Conservation (phyloP, 2,797 vertebrate species). For the Echiichthys vipera region DNA sequence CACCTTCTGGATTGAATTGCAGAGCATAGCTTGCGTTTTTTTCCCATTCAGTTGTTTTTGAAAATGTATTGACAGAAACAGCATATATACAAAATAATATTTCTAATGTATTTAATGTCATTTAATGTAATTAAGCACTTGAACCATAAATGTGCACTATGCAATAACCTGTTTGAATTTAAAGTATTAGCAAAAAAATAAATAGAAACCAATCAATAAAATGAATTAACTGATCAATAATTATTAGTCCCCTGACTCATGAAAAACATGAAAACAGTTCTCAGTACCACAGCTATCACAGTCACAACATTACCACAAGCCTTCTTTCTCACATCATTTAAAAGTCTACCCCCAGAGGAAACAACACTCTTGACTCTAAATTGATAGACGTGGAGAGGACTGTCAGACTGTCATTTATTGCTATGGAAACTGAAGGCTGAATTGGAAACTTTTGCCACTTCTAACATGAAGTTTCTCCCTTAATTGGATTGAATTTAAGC, state of each 20-base stretch:
- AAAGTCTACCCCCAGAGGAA: neutral
- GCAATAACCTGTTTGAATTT: neutral
- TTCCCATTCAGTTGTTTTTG: constrained; percentile 17
- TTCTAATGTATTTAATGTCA: constrained; percentile 14
- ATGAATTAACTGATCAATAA: neutral
- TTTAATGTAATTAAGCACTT: too few species aligned
- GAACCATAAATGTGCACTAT: neutral
- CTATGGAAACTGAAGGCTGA: constrained; percentile 14
- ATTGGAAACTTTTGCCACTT: neutral
- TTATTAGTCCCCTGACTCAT: too few species aligned
- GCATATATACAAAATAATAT: constrained; percentile 7
- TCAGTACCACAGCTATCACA: neutral
- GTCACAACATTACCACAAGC: constrained; percentile 14
- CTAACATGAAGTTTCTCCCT: neutral
- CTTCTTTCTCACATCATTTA: constrained; percentile 12
- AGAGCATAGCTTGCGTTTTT: constrained; percentile 27
- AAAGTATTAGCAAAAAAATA: neutral
- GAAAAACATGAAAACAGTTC: constrained; percentile 4
- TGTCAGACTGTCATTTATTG: constrained; percentile 6
- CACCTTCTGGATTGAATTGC: constrained; percentile 48
- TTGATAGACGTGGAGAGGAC: constrained; percentile 9
- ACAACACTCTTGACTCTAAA: constrained; percentile 5
- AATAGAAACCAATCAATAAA: neutral
- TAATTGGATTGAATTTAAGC: constrained; percentile 1
- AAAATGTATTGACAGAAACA: constrained; percentile 32